Evolutionary conservation across 2,797 vertebrate species (phyloP).

Genomic region (Columba guinea): DNA sequence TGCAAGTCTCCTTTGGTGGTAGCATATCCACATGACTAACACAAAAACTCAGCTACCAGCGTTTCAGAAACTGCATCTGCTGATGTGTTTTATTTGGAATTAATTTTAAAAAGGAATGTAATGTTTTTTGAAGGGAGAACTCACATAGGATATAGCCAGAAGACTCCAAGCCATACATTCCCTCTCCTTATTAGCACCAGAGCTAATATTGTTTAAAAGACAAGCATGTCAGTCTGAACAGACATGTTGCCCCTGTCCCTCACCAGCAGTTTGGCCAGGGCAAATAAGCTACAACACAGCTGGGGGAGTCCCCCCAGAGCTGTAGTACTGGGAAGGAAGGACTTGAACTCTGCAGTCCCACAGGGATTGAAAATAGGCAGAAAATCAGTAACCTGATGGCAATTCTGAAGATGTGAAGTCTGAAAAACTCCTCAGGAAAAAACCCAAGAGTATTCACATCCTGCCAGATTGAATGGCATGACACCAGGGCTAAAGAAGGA

Average conservation of each 20-base stretch:
- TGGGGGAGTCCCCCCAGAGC: background rate
- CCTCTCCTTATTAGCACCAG: background rate
- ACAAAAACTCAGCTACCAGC: background rate
- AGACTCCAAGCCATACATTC: background rate
- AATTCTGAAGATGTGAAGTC: background rate
- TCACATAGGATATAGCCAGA: background rate
- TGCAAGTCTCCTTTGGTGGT: constrained; percentile 20
- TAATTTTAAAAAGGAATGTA: constrained; percentile 6
- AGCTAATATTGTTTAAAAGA: background rate
- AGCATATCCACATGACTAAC: constrained; percentile 14
- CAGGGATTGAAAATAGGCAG: background rate
- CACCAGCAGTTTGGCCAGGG: accelerated
- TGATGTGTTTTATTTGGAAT: constrained; percentile 4
- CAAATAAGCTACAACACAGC: background rate
- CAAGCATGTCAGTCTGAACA: background rate
- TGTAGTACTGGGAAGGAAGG: background rate
- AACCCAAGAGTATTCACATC: background rate
- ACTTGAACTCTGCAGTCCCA: background rate
- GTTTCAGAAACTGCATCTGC: background rate
- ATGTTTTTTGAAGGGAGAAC: constrained; percentile 9
- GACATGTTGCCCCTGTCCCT: background rate
- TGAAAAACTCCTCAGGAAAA: background rate
- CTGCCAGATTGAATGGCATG: background rate
- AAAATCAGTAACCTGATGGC: background rate
- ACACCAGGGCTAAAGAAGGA: background rate